phyloP scores from a whole-genome alignment of 2,888 invertebrate genomes.

The Tortricodes alternella region DNA sequence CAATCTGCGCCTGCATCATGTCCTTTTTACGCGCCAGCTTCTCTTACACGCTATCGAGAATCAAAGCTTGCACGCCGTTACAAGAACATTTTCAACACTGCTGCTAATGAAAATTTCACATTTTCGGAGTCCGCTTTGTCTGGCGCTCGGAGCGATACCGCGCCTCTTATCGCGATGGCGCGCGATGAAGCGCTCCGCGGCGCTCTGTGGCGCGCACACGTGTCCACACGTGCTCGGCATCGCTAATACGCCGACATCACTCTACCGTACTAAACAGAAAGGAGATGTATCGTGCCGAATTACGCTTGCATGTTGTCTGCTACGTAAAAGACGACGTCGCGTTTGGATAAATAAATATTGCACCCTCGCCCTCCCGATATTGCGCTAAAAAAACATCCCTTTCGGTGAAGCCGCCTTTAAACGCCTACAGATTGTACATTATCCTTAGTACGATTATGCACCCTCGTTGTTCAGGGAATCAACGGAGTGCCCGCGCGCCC shows the following conservation, averaged over 20 bases:
- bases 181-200: slow-evolving; percentile 59
- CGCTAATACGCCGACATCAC: slow-evolving; percentile 59
- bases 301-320: slow-evolving; percentile 65
- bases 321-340: slow-evolving; percentile 71
- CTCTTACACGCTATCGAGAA: slow-evolving; percentile 79
- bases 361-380: slow-evolving; percentile 80
- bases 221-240: slow-evolving; percentile 71
- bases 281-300: slow-evolving; percentile 63
- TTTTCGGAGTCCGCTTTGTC: slow-evolving; percentile 71
- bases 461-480: slow-evolving; percentile 81
- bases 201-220: slow-evolving; percentile 64
- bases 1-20: slow-evolving; percentile 78
- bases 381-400: slow-evolving; percentile 82
- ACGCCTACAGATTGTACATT: slow-evolving; percentile 84
- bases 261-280: slow-evolving; percentile 41
- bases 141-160: slow-evolving; percentile 55
- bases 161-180: slow-evolving; percentile 37
- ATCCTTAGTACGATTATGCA: slow-evolving; percentile 83
- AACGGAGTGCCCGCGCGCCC: slow-evolving; percentile 72
- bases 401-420: slow-evolving; percentile 81
- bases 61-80: slow-evolving; percentile 66
- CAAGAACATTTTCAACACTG: slow-evolving; percentile 74
- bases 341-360: slow-evolving; percentile 81
- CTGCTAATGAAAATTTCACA: slow-evolving; percentile 81
- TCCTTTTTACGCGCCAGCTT: slow-evolving; percentile 75